phyloP scores from a whole-genome alignment of 1,140 invertebrate species.

The Dinoponera quadriceps region DNA sequence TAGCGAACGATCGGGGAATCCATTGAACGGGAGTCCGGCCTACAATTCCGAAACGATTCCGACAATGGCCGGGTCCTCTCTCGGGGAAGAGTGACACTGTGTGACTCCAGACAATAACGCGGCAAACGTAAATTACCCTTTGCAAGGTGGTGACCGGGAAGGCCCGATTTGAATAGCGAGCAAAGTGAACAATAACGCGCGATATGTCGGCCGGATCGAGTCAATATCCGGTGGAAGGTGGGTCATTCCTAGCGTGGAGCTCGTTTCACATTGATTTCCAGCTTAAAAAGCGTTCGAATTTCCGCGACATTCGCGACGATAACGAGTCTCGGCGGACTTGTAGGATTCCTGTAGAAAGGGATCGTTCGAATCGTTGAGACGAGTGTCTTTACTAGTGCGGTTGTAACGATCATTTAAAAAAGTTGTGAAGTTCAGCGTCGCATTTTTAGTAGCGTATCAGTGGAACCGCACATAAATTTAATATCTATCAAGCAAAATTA shows the following conservation, averaged over 20 bases:
- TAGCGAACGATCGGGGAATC: conserved; percentile 56
- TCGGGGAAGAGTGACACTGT: conserved; percentile 58
- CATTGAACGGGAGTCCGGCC: conserved; percentile 50
- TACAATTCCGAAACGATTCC: conserved; percentile 62
- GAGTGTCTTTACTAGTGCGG: neutral
- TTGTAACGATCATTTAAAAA: neutral
- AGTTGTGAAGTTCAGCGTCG: too few species aligned
- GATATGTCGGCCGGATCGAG: conserved; percentile 73
- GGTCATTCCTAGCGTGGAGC: conserved; percentile 51
- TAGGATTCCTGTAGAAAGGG: neutral
- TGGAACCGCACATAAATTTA: too few species aligned
- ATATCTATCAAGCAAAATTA: too few species aligned
- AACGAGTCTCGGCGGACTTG: conserved; percentile 6
- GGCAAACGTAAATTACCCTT: conserved; percentile 73
- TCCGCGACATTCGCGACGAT: neutral
- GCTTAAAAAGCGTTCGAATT: conserved; percentile 7
- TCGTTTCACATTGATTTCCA: conserved; percentile 34
- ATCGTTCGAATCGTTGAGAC: neutral
- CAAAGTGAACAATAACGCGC: conserved; percentile 74
- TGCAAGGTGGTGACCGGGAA: conserved; percentile 31
- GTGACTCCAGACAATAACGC: conserved; percentile 65
- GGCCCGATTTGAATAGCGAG: conserved; percentile 69
- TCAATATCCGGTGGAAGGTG: conserved; percentile 74
- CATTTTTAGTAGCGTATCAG: too few species aligned
- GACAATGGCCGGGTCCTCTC: conserved; percentile 57